Conservation (phyloP, 2,113 vertebrate species). For the Mormyrus iriodes region DNA sequence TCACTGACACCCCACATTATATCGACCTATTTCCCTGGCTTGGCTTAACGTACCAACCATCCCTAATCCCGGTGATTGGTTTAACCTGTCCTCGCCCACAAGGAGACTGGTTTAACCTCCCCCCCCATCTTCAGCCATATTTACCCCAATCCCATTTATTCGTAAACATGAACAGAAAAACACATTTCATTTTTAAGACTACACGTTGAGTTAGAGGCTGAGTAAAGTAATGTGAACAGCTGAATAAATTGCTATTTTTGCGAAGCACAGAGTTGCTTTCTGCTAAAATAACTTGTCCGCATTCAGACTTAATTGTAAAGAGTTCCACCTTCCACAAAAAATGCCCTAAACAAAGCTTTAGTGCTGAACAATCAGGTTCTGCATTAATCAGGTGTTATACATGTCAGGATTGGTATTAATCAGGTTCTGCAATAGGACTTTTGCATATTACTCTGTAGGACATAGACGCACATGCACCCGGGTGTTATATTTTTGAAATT, state of each 20-base stretch:
- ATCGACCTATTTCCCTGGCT: neutral
- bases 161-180: neutral
- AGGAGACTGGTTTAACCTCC: neutral
- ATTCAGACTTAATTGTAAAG: too few species aligned
- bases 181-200: neutral
- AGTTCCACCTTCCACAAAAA: constrained; percentile 3
- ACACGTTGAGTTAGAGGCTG: neutral
- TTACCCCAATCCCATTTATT: neutral
- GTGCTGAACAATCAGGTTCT: neutral
- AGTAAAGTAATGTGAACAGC: neutral
- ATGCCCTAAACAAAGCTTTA: constrained; percentile 14
- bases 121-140: neutral
- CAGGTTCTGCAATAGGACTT: constrained; percentile 4
- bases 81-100: neutral
- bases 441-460: neutral
- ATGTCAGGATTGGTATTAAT: neutral
- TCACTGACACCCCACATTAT: neutral
- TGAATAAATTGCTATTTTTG: constrained; percentile 7
- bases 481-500: neutral
- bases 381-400: neutral
- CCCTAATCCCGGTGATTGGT: neutral
- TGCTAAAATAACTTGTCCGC: neutral
- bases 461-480: constrained; percentile 7
- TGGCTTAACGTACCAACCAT: neutral
- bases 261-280: neutral